phyloP scores from a whole-genome alignment of 2,113 vertebrate species.

The Clupea harengus region DNA sequence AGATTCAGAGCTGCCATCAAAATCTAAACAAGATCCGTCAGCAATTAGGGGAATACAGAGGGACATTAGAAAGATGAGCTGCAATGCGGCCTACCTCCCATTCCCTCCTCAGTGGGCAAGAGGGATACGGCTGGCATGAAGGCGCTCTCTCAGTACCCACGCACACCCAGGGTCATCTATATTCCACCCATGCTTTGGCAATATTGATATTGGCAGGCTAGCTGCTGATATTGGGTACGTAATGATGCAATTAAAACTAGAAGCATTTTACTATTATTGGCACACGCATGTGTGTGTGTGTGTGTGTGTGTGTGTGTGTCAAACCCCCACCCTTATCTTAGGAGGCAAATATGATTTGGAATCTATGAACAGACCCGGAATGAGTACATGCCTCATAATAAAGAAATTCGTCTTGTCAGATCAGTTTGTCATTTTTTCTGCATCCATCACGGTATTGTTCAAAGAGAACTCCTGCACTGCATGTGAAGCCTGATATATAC shows the following conservation, averaged over 20 bases:
- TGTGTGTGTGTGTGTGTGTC: constrained; percentile 8
- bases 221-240: constrained; percentile 77
- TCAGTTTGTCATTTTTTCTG: constrained; percentile 61
- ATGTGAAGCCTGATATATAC: background rate
- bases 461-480: constrained; percentile 29
- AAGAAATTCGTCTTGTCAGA: constrained; percentile 72
- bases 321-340: constrained; percentile 57
- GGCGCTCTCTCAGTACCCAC: constrained; percentile 68
- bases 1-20: constrained; percentile 70
- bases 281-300: constrained; percentile 54
- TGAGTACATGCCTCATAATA: constrained; percentile 67
- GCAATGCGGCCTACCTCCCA: constrained; percentile 66
- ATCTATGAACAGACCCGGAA: constrained; percentile 64
- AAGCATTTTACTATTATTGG: constrained; percentile 80
- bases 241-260: constrained; percentile 81
- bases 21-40: constrained; percentile 78
- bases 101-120: constrained; percentile 69
- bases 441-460: constrained; percentile 65
- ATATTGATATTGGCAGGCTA: constrained; percentile 81
- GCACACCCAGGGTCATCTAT: constrained; percentile 76
- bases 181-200: constrained; percentile 76
- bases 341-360: constrained; percentile 77
- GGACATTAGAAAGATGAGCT: constrained; percentile 77
- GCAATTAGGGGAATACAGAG: constrained; percentile 76
- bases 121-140: constrained; percentile 65